A percentile compares a stretch with the other conserved stretches of the same genome.
phyloP scores from a whole-genome alignment of 2,888 invertebrate genomes.

The Leptinotarsa haldemani region DNA sequence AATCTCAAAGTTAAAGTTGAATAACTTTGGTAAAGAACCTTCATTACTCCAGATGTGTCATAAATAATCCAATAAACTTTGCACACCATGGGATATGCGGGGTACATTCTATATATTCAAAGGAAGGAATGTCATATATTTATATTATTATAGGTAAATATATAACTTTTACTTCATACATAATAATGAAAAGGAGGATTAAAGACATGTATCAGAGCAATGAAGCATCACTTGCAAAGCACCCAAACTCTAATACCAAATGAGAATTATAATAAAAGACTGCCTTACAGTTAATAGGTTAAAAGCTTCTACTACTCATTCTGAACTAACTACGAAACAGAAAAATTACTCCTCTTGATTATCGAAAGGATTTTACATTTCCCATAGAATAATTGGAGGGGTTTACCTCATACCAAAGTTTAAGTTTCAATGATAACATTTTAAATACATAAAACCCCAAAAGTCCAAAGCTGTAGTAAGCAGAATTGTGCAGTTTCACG shows the following conservation, averaged over 20 bases:
- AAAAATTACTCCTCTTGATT: not conserved
- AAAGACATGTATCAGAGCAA: not conserved
- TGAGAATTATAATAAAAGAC: not conserved
- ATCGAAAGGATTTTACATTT: not conserved
- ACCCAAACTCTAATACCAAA: not conserved
- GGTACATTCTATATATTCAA: too few species aligned
- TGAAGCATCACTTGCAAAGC: not conserved
- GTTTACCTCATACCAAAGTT: too few species aligned
- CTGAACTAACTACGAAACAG: slow-evolving; percentile 7
- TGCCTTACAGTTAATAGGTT: not conserved
- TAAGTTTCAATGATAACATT: too few species aligned
- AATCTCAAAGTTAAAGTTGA: too few species aligned
- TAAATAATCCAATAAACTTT: too few species aligned
- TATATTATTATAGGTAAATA: too few species aligned
- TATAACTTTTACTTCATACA: not conserved
- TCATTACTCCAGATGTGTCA: too few species aligned
- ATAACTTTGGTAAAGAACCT: too few species aligned
- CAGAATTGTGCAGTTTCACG: not conserved
- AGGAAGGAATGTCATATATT: too few species aligned
- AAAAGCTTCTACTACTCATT: slow-evolving; percentile 2
- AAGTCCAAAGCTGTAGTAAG: not conserved
- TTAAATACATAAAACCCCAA: too few species aligned
- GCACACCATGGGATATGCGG: too few species aligned
- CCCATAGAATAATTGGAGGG: not conserved
- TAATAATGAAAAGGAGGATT: not conserved